Base-by-base conservation (phyloP, 2,797 vertebrate species). In the Molossus alvarezi region DNA sequence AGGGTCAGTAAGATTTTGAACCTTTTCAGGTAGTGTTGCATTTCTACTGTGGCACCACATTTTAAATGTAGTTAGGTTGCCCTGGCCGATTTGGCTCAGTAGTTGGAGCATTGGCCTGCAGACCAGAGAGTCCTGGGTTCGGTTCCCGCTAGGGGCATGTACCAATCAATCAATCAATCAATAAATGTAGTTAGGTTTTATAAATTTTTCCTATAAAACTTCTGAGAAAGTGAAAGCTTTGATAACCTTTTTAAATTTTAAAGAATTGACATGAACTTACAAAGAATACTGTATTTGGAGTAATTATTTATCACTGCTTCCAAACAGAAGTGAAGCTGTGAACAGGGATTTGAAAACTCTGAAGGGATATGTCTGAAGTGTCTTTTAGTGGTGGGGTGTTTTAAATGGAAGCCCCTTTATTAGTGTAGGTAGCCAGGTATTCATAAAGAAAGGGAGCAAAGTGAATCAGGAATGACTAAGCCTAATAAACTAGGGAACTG, bases 301-400 rank as follows among this genome's bases (percentile, higher is more conserved):
- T 37, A 87, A 93, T 88, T 83, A 55, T 37, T 72, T 76, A 29
- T 88, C 87, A 94, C 23, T 79, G 41, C 29, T 17, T 84, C 57
- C 33, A 90, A 83, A 77, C 48, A 67, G 41, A 92, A 67, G 20
- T 62, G 45, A 94, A 90, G 21, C 45, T 73, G 18, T 92, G n/a
- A 87, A 87, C 11, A 67, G 69, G 85, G 77, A 80, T 86, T 23
- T 81, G 57, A 53, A 77, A 83, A 67, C 17, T 27, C 14, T 55
- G 41, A 79, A 83, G 27, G n/a, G 14, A 72, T 45, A 67, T 77
- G 72, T 77, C 27, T 86, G 80, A 64, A 71, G 37, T 51, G 62
- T 0, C 71, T 89, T 48, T 51, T 48, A 82, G 11, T 29, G 23
- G n/a, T 20, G 25, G 87, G 5, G 13, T 75, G 8, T 88, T 88